Conservation (phyloP, 2,113 vertebrate genomes). For the Alosa alosa region DNA sequence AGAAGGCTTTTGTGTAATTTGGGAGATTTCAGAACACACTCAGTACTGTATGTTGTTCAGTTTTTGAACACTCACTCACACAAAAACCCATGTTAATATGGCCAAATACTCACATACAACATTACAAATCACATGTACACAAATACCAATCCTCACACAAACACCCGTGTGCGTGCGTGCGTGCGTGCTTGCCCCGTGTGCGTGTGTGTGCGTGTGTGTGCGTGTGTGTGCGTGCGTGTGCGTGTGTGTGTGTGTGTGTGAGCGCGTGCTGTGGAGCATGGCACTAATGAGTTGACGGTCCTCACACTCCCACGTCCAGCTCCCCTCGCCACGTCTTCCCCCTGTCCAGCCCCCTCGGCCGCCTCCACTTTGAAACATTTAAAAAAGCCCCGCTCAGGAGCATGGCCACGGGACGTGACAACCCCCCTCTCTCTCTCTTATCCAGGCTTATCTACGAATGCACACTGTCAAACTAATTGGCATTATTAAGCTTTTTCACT, state of each 20-base stretch:
- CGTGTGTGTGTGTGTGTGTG: background rate
- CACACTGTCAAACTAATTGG: constrained; percentile 68
- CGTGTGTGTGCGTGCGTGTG: constrained; percentile 19
- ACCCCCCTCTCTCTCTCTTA: constrained; percentile 53
- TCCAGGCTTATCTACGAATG: constrained; percentile 59
- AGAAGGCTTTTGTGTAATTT: background rate
- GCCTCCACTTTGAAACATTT: background rate
- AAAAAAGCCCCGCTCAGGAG: background rate
- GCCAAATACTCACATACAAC: background rate
- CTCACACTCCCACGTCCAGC: background rate
- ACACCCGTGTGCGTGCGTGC: background rate
- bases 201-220: constrained; percentile 14
- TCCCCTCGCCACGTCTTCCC: background rate
- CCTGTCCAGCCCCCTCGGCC: background rate
- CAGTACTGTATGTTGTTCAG: background rate
- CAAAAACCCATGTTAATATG: background rate
- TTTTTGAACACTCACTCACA: background rate
- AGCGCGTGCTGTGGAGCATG: background rate
- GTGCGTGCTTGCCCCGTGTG: constrained; percentile 6
- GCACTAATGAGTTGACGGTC: background rate
- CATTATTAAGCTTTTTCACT: constrained; percentile 64
- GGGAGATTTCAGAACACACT: background rate
- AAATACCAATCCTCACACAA: background rate
- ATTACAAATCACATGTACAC: background rate
- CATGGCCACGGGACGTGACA: constrained; percentile 10